Conservation (phyloP, 2,113 vertebrate genomes). For the Pterocles orientalis region DNA sequence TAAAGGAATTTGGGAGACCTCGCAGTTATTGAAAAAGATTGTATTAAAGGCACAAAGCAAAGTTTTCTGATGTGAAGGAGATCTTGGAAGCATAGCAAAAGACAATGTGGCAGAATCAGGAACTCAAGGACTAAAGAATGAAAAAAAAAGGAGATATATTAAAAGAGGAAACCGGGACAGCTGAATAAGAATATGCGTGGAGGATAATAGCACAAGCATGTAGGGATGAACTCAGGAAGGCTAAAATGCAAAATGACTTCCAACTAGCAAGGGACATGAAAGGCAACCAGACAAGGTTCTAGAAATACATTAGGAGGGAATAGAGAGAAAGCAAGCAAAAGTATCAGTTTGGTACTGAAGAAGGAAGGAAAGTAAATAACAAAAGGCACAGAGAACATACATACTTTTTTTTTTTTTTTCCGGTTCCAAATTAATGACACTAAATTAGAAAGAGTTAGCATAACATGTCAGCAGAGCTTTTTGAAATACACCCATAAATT, state of each 20-base stretch:
- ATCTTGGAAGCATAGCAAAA: background rate
- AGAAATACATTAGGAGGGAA: constrained; percentile 24
- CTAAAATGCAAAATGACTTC: constrained; percentile 45
- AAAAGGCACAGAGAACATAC: background rate
- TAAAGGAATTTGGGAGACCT: constrained; percentile 37
- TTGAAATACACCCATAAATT: background rate
- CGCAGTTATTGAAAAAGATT: constrained; percentile 56
- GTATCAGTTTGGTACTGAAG: background rate
- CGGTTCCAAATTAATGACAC: background rate
- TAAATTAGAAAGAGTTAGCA: background rate
- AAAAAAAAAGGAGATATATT: background rate
- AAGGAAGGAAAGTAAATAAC: background rate
- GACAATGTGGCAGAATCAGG: constrained; percentile 26
- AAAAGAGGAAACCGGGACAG: constrained; percentile 36
- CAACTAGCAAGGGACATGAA: constrained; percentile 2
- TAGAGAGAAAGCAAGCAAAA: background rate
- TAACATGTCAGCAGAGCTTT: background rate
- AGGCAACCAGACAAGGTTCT: background rate
- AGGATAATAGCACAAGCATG: constrained; percentile 16
- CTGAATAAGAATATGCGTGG: background rate
- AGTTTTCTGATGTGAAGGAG: background rate
- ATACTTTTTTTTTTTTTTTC: background rate
- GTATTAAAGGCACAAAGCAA: constrained; percentile 31
- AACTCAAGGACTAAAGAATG: constrained; percentile 7
- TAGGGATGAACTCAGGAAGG: constrained; percentile 16